Conservation (phyloP, 2,113 vertebrate genomes). For the Ovibos moschatus region DNA sequence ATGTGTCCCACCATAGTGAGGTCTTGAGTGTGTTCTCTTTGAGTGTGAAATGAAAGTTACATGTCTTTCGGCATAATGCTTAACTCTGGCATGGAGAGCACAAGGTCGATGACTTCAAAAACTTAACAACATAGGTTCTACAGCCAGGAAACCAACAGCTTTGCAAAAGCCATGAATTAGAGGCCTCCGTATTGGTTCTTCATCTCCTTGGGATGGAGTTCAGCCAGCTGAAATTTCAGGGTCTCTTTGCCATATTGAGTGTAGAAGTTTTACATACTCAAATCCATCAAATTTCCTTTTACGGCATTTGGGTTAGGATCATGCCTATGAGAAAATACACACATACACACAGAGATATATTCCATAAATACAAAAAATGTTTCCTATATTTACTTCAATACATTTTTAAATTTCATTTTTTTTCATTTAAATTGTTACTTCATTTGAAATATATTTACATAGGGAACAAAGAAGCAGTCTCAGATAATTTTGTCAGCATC, state of each 20-base stretch:
- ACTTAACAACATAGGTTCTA: not conserved
- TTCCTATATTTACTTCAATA: not conserved
- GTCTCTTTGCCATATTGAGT: not conserved
- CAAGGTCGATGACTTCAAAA: not conserved
- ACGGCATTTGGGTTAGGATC: not conserved
- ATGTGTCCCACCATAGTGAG: not conserved
- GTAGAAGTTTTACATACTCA: not conserved
- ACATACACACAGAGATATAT: accelerated
- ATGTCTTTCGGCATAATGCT: not conserved
- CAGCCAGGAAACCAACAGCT: not conserved
- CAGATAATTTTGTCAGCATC: not conserved
- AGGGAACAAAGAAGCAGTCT: not conserved
- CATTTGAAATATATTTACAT: not conserved
- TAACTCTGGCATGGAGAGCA: not conserved
- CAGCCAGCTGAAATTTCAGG: not conserved
- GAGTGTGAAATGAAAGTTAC: accelerated
- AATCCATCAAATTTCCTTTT: not conserved
- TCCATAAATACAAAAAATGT: not conserved
- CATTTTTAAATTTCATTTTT: not conserved
- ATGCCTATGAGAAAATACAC: not conserved
- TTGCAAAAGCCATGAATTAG: too few species aligned
- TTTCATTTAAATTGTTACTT: not conserved
- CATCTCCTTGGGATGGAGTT: not conserved
- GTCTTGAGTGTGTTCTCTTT: not conserved
- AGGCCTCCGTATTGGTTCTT: accelerated